Conservation (phyloP, 2,113 vertebrate species). For the Pituophis catenifer region DNA sequence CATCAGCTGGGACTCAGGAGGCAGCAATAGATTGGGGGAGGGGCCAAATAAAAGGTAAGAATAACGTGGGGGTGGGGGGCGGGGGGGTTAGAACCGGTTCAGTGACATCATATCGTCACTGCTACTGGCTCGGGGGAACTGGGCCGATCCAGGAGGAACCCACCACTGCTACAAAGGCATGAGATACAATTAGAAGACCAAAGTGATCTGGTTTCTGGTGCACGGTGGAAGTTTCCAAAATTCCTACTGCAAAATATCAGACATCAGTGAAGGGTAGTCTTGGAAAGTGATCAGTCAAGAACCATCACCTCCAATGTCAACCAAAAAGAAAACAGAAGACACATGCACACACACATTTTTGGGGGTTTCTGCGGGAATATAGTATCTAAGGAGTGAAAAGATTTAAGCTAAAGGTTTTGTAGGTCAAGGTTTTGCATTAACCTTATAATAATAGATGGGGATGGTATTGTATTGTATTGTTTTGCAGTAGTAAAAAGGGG, state of each 20-base stretch:
- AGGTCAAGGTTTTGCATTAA: background rate
- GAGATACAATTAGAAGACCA: background rate
- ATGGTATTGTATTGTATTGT: background rate
- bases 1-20: too few species aligned
- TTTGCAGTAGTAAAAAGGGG: background rate
- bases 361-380: background rate
- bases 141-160: too few species aligned
- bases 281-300: background rate
- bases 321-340: background rate
- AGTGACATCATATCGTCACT: too few species aligned
- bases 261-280: background rate
- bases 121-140: too few species aligned
- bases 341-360: background rate
- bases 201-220: background rate
- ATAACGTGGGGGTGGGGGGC: too few species aligned
- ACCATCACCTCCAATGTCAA: background rate
- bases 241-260: background rate
- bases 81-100: too few species aligned
- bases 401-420: background rate
- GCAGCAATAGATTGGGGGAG: too few species aligned
- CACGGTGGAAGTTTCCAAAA: background rate
- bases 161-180: background rate
- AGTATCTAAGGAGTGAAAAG: background rate
- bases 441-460: background rate
- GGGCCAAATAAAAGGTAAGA: too few species aligned